These are phyloP conservation scores for Cheilosia pagana DNA, from an alignment of 2,888 invertebrate genomes.

Conservation along the genomic window DNA sequence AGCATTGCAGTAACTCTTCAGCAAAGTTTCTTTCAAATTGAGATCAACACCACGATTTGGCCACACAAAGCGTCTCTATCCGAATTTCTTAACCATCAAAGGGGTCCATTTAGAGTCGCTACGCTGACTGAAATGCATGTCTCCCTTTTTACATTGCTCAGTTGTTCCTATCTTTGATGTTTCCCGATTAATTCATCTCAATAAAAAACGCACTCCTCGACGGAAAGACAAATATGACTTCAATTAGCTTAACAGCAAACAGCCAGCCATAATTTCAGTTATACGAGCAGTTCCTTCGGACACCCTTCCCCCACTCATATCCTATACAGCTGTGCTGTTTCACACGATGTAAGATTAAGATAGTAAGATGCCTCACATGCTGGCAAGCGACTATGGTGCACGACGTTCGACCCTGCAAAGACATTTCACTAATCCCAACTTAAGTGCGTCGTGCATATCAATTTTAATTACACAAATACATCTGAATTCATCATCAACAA, in stretches of 20 bases:
- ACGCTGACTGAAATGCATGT: no score
- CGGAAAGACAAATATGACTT: conserved; percentile 32
- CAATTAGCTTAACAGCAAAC: conserved; percentile 29
- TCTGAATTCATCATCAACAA: conserved; percentile 9
- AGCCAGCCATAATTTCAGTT: conserved; percentile 1
- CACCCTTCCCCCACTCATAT: conserved; percentile 4
- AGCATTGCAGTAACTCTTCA: no score
- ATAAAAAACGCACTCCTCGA: conserved; percentile 24
- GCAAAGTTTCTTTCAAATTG: no score
- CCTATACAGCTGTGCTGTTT: conserved; percentile 19
- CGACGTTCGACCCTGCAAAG: not conserved
- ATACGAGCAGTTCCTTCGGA: conserved; percentile 12
- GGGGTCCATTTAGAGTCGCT: no score
- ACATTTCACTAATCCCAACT: conserved; percentile 22
- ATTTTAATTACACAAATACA: conserved; percentile 48
- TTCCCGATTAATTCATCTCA: conserved; percentile 51
- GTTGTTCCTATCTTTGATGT: conserved; percentile 53
- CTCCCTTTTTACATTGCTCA: no score
- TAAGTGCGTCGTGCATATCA: conserved; percentile 34
- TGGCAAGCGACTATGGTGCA: not conserved
- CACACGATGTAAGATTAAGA: conserved; percentile 1
- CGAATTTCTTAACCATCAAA: no score
- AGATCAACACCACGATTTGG: no score
- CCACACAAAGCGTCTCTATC: no score
- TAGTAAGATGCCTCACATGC: not conserved